Evolutionary conservation across 2,113 vertebrate species (phyloP), one percentile per base, ranked within the genome.

Genomic region (Malurus melanocephalus): DNA sequence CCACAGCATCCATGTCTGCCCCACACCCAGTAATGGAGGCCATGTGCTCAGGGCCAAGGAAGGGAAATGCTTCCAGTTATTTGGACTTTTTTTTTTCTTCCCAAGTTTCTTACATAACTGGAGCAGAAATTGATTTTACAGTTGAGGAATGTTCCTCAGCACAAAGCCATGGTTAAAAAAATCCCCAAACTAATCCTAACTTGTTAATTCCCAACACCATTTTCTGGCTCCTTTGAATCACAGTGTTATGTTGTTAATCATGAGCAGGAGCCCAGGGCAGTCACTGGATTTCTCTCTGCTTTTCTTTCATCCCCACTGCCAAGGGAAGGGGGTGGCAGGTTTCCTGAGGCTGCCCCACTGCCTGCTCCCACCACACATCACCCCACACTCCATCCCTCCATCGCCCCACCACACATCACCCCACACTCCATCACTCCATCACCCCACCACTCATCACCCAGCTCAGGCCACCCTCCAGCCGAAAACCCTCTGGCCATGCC

Each of bases 41-140:
- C 52, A 3, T 1, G 3, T 18, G 22, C 38, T 40, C 33, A 17
- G n/a, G 28, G 38, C 21, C 42, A 20, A 46, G 53, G 56, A 74
- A 80, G 7, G 4, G 26, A 81, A 76, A 51, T 0, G 6, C 33
- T 72, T 72, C 3, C 10, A 59, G 49, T 52, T 45, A 55, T 46
- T 77, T 26, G 21, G 45, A 28, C 26, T 32, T 27, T 33, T 46
- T 64, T n/a, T 72, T 84, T 64, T 33, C 32, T 81, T 48, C 38
- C 10, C 52, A 53, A 38, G 64, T 46, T 72, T 80, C 55, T 90
- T 62, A 75, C 42, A 74, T 72, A 80, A 74, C 51, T 30, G 33
- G 42, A 76, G 30, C 35, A 80, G 73, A 61, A 90, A 71, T 81
- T 80, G 48, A 72, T 92, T 94, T 66, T 84, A 67, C 75, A 56